Evolutionary conservation across 2,113 vertebrate genomes (phyloP).

Genomic region (Prinia subflava): DNA sequence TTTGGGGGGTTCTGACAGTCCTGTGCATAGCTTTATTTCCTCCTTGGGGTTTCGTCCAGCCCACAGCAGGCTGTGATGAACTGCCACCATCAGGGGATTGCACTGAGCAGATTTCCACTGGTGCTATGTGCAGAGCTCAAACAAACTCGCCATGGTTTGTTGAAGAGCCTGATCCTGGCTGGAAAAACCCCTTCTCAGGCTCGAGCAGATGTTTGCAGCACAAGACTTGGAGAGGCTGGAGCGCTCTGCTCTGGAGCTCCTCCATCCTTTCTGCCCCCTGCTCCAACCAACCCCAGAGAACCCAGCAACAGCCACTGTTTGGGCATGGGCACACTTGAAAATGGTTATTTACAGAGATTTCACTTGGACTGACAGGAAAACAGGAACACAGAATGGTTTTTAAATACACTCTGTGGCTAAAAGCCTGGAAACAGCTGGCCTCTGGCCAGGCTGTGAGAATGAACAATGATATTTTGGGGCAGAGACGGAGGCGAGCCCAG

Average conservation of each 20-base stretch:
- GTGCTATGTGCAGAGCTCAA: background rate
- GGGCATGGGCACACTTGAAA: background rate
- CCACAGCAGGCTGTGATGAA: background rate
- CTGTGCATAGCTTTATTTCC: background rate
- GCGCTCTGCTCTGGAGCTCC: background rate
- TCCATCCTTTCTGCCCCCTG: background rate
- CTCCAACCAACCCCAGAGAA: background rate
- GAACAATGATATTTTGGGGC: constrained; percentile 3
- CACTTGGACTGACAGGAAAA: background rate
- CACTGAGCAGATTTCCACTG: background rate
- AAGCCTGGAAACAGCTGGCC: constrained; percentile 4
- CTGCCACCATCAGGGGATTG: background rate
- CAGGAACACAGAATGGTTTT: background rate
- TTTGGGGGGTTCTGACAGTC: background rate
- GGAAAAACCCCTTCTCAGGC: background rate
- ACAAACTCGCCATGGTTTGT: background rate
- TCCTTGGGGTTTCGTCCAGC: background rate
- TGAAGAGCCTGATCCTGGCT: background rate
- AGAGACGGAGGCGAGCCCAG: background rate
- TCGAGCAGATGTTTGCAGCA: background rate
- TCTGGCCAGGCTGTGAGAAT: background rate
- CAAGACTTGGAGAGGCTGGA: background rate
- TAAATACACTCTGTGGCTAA: background rate
- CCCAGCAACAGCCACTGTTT: background rate
- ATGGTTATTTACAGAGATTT: background rate